Percentiles rank a stretch among this genome's conserved stretches.
Conservation (phyloP, 2,797 vertebrate genomes). For the Enteromius radiatus region DNA sequence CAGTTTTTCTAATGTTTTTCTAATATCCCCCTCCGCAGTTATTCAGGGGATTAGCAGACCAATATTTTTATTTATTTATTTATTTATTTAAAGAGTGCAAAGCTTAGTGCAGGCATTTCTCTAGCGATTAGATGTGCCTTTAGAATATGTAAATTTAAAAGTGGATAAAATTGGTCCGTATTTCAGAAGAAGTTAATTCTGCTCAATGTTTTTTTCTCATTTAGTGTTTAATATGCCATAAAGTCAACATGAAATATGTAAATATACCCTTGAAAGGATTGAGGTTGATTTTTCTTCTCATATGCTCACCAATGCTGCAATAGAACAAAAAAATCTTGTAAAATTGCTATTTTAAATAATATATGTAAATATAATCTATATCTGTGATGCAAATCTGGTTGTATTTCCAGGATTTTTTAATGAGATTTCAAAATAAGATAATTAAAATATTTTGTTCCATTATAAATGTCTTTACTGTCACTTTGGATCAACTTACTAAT, state of each 20-base stretch:
- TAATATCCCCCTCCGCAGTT: slow-evolving; percentile 24
- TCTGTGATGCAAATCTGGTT: neutral
- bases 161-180: neutral
- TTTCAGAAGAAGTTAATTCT: neutral
- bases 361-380: neutral
- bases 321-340: neutral
- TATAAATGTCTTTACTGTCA: neutral
- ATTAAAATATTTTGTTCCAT: neutral
- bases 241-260: neutral
- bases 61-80: slow-evolving; percentile 29
- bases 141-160: slow-evolving; percentile 10
- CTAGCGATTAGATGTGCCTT: slow-evolving; percentile 24
- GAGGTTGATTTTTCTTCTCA: neutral
- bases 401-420: no score
- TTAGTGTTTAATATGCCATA: neutral
- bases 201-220: neutral
- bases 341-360: neutral
- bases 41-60: slow-evolving; percentile 36
- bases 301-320: neutral
- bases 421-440: no score
- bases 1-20: no score
- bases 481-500: neutral
- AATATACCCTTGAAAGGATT: neutral
- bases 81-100: slow-evolving; percentile 2
- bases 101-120: slow-evolving; percentile 16